Conservation (phyloP, 2,797 vertebrate species). For the Lophotriccus pileatus region DNA sequence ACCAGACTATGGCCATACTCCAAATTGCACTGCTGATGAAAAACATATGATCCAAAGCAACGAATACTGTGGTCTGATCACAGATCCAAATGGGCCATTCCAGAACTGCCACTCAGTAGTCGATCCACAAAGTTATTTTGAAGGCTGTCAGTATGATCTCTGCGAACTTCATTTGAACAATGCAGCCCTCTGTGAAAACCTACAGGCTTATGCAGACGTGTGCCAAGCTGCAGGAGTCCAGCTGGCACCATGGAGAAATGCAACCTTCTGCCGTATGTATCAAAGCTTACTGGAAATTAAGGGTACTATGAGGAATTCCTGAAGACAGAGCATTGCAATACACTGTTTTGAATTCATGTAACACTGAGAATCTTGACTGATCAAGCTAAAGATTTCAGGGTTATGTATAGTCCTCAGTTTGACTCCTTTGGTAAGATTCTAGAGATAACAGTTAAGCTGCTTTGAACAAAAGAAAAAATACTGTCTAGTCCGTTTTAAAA, state of each 20-base stretch:
- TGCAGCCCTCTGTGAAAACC: slow-evolving; percentile 50
- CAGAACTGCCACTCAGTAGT: slow-evolving; percentile 42
- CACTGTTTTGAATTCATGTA: background rate
- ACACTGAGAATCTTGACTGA: background rate
- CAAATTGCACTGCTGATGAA: slow-evolving; percentile 54
- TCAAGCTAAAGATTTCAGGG: background rate
- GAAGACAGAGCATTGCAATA: background rate
- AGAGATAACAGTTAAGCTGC: background rate
- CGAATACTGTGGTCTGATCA: slow-evolving; percentile 63
- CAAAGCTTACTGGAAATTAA: background rate
- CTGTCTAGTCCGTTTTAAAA: background rate
- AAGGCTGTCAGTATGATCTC: slow-evolving; percentile 65
- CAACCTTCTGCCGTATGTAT: slow-evolving; percentile 69
- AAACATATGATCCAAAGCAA: slow-evolving; percentile 49
- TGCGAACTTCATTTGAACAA: slow-evolving; percentile 52
- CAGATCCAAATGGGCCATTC: slow-evolving; percentile 58
- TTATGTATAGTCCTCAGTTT: background rate
- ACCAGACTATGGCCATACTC: slow-evolving; percentile 32
- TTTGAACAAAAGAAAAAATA: background rate
- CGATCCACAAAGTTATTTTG: slow-evolving; percentile 37
- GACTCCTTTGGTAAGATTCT: background rate
- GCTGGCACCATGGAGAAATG: slow-evolving; percentile 62
- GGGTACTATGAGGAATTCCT: background rate
- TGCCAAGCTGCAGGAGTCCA: slow-evolving; percentile 56
- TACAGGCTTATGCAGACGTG: slow-evolving; percentile 54